Base-by-base conservation (phyloP, 2,888 invertebrate genomes). In the Teleogryllus oceanicus region DNA sequence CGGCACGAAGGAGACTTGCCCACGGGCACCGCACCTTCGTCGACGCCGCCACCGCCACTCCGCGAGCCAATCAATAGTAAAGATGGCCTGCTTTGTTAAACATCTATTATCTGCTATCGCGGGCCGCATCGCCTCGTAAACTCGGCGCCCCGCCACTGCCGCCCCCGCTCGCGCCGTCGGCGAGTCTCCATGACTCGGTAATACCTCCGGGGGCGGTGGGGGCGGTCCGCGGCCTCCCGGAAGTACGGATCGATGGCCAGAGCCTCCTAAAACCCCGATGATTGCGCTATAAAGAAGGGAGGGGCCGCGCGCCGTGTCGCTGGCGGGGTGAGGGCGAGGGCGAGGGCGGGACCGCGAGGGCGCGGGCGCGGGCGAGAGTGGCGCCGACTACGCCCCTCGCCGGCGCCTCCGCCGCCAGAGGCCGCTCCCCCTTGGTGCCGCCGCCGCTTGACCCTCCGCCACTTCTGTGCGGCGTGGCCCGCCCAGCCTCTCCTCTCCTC, bases 241-340 rank as follows among this genome's bases (percentile, higher is more conserved):
- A 62, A 62, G 62, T 62, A 62, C n/a, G 62, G 62, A 62, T 62
- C 62, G 62, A 62, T 62, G 62, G 62, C 62, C 62, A 62, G 62
- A 62, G 62, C 62, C 62, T 62, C 62, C 62, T 62, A 62, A 62
- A 62, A 62, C 62, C 62, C 62, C 62, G 62, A 62, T 62, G 62
- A 62, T 62, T 62, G 62, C 62, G 62, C 62, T n/a, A 62, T 62
- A 62, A 62, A 62, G 62, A 62, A 62, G 62, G 62, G 62, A 62
- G 62, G 62, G 62, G 62, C 62, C 62, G 37, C 62, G 16, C 62
- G n/a, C 62, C n/a, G 62, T 13, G 62, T 62, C n/a, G 62, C 62
- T 37, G 37, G 62, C 13, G n/a, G 62, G n/a, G 62, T 62, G 62
- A 62, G 62, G 8, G 16, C 62, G 62, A 18, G 62, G 37, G 62